Conservation (phyloP, 2,113 vertebrate genomes). For the Gobiocypris rarus region DNA sequence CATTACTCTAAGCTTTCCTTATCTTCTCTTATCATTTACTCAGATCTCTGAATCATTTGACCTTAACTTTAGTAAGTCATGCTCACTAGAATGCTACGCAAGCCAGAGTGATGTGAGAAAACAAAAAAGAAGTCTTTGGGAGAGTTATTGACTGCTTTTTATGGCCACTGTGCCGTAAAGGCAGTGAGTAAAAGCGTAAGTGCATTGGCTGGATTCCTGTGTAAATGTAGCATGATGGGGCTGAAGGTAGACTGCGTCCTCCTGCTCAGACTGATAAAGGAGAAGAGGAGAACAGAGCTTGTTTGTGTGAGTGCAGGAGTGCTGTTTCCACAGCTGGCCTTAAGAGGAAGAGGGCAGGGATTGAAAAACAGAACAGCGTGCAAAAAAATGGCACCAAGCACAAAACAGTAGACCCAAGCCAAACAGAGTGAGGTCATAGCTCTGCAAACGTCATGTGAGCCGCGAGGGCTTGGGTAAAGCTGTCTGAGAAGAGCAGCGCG, state of each 20-base stretch:
- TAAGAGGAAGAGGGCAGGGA: slow-evolving; percentile 49
- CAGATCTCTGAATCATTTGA: background rate
- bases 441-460: background rate
- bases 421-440: slow-evolving; percentile 37
- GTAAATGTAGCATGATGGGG: slow-evolving; percentile 38
- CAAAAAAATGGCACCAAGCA: slow-evolving; percentile 4
- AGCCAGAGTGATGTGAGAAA: slow-evolving; percentile 35
- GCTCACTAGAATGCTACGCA: background rate
- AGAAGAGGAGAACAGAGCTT: slow-evolving; percentile 47
- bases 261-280: slow-evolving; percentile 27
- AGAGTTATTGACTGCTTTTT: slow-evolving; percentile 22
- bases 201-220: slow-evolving; percentile 41
- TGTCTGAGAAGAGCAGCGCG: background rate
- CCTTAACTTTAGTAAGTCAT: slow-evolving; percentile 3
- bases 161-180: slow-evolving; percentile 28
- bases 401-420: slow-evolving; percentile 30
- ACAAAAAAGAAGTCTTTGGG: slow-evolving; percentile 25
- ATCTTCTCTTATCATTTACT: slow-evolving; percentile 3
- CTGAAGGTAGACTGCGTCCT: slow-evolving; percentile 21
- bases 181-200: slow-evolving; percentile 11
- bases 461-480: too few species aligned
- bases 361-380: slow-evolving; percentile 35
- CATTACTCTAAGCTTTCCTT: background rate
- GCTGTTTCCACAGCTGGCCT: slow-evolving; percentile 63
- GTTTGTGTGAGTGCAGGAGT: slow-evolving; percentile 47